These are phyloP conservation scores for Onychomys torridus DNA, from an alignment of 2,797 vertebrate species.

Conservation along the genomic window DNA sequence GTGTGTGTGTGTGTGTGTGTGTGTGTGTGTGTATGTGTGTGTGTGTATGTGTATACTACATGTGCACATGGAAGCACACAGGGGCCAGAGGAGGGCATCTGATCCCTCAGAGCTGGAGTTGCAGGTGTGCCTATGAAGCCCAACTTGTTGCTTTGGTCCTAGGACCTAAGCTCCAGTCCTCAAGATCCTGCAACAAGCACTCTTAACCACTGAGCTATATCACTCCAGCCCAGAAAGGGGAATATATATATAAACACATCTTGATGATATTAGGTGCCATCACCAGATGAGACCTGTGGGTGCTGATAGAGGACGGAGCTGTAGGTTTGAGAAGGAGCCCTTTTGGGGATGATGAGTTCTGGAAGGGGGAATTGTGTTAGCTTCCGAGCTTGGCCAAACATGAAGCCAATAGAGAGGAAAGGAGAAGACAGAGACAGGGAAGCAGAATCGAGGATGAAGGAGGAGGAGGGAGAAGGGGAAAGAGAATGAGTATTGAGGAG, in stretches of 20 bases:
- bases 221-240: background rate
- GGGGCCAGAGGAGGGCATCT: background rate
- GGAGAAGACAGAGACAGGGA: background rate
- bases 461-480: too few species aligned
- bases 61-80: too few species aligned
- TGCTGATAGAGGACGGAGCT: too few species aligned
- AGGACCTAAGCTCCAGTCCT: background rate
- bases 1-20: background rate
- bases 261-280: background rate
- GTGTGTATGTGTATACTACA: background rate
- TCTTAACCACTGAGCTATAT: background rate
- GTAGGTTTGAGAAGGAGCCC: background rate
- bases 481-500: background rate
- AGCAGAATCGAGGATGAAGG: background rate
- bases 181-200: background rate
- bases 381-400: background rate
- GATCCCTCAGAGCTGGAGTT: background rate
- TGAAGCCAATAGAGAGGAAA: background rate
- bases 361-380: background rate
- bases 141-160: background rate
- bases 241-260: background rate
- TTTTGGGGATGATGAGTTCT: background rate
- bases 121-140: background rate
- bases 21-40: background rate
- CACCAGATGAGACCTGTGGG: background rate